A percentile compares a stretch with the other conserved stretches of the same genome.
Conservation (phyloP, 2,113 vertebrate genomes). For the Rynchops niger region DNA sequence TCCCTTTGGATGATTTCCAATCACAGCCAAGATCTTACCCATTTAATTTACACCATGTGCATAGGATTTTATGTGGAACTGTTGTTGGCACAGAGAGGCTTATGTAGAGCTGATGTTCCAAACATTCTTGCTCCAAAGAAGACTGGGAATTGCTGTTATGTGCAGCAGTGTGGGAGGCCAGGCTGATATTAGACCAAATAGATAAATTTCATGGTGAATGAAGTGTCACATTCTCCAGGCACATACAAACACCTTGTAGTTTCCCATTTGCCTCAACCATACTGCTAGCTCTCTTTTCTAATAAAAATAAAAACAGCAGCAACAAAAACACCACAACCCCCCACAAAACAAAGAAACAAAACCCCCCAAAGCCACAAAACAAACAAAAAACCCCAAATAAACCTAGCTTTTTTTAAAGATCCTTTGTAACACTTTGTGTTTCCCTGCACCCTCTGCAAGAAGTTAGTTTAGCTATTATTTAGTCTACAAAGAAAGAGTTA, state of each 20-base stretch:
- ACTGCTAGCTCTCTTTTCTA: not conserved
- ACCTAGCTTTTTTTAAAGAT: not conserved
- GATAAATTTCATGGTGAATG: not conserved
- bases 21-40: not conserved
- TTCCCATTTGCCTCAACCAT: not conserved
- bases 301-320: not conserved
- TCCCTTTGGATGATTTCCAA: not conserved
- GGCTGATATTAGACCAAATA: not conserved
- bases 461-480: not conserved
- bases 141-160: not conserved
- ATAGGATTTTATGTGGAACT: not conserved
- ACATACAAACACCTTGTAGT: not conserved
- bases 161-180: not conserved
- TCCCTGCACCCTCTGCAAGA: not conserved
- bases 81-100: not conserved
- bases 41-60: not conserved
- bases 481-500: not conserved
- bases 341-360: not conserved
- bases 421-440: not conserved
- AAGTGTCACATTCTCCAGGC: not conserved
- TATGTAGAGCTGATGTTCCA: not conserved
- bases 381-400: not conserved
- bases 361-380: no score
- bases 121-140: not conserved
- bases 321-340: not conserved